These are phyloP conservation scores for Dissostichus mawsoni DNA, from an alignment of 2,113 vertebrate species.

Conservation along the genomic window DNA sequence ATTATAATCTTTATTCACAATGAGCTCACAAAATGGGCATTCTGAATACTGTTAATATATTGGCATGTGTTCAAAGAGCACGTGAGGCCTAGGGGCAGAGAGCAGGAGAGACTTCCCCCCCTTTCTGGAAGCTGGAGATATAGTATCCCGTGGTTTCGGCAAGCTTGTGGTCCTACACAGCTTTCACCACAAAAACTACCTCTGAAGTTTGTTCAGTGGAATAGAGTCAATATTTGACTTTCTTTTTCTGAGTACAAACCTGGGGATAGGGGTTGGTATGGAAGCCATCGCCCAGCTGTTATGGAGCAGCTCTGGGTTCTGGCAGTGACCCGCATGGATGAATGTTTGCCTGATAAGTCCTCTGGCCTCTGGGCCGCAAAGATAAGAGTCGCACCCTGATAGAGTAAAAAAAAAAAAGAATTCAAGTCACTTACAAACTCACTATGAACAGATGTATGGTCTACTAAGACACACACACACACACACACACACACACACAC, in stretches of 20 bases:
- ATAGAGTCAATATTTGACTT: constrained; percentile 58
- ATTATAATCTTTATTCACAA: constrained; percentile 2
- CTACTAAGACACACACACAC: constrained; percentile 13
- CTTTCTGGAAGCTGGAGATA: constrained; percentile 39
- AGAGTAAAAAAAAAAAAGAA: constrained; percentile 30
- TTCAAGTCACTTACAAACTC: constrained; percentile 41
- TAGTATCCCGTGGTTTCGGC: background rate
- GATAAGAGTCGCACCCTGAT: constrained; percentile 64
- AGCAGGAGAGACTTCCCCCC: constrained; percentile 21
- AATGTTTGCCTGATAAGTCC: constrained; percentile 64
- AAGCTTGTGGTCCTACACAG: constrained; percentile 7
- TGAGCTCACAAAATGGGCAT: background rate
- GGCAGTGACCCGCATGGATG: constrained; percentile 57
- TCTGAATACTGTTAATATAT: constrained; percentile 14
- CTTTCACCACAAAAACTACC: constrained; percentile 31
- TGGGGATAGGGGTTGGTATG: constrained; percentile 30
- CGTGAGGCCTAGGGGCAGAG: constrained; percentile 22
- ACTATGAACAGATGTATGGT: constrained; percentile 26
- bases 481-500: constrained; percentile 18
- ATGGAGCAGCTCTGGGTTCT: constrained; percentile 15
- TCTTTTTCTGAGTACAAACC: background rate
- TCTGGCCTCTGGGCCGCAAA: constrained; percentile 64
- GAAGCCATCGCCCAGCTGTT: constrained; percentile 34
- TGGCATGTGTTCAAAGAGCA: constrained; percentile 36
- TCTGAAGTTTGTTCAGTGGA: constrained; percentile 58